Percentiles rank a stretch among this genome's conserved stretches.
Evolutionary conservation across 2,888 invertebrate genomes (phyloP).

Genomic region (Epicampocera succincta): DNA sequence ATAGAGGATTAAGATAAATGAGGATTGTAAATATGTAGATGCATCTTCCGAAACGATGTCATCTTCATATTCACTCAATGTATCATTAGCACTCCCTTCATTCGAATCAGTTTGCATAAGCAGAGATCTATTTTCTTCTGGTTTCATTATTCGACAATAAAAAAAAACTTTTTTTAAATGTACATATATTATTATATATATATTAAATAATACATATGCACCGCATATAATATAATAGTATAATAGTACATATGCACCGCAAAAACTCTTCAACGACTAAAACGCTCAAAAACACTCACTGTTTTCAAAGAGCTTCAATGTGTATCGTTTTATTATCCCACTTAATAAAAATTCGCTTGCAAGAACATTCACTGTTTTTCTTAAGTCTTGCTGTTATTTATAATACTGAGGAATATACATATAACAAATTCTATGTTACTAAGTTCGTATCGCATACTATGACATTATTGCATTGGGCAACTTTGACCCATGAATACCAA

Average conservation of each 20-base stretch:
- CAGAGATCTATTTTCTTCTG: background rate
- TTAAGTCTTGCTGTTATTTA: background rate
- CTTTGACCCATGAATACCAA: too few species aligned
- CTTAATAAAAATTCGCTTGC: background rate
- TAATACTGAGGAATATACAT: background rate
- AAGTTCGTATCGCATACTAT: too few species aligned
- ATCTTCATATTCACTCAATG: constrained; percentile 17
- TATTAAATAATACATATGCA: too few species aligned
- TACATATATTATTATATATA: too few species aligned
- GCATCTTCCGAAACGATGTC: constrained; percentile 15
- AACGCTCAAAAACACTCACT: too few species aligned
- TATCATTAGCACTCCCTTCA: background rate
- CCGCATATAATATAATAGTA: too few species aligned
- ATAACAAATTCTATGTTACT: too few species aligned
- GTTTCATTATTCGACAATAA: constrained; percentile 12
- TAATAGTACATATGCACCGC: too few species aligned
- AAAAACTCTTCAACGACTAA: constrained; percentile 5
- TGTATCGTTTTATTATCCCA: too few species aligned
- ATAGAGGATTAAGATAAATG: background rate
- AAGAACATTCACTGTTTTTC: background rate
- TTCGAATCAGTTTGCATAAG: constrained; percentile 12
- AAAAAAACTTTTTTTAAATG: background rate
- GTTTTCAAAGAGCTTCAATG: background rate
- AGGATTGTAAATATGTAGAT: constrained; percentile 10
- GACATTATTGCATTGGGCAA: too few species aligned